Conservation (phyloP, 1,140 invertebrate genomes). For the Latrodectus geometricus region DNA sequence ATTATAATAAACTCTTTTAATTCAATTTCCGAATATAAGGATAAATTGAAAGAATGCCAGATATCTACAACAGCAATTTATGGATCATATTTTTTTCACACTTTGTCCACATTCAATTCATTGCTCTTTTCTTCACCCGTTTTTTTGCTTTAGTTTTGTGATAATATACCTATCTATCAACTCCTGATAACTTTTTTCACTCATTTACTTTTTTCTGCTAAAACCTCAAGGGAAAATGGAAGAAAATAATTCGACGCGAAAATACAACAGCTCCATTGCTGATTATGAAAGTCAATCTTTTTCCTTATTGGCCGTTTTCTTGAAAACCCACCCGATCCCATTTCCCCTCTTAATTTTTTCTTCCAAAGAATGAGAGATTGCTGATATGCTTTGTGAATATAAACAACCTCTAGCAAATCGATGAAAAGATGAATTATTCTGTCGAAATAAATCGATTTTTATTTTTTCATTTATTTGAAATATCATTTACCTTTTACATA, state of each 20-base stretch:
- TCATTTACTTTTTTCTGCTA: background rate
- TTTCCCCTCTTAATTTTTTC: background rate
- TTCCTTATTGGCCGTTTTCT: conserved; percentile 13
- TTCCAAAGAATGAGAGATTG: background rate
- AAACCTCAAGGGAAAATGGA: background rate
- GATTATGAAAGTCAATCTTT: conserved; percentile 44
- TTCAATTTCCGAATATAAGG: no score
- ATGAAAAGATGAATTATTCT: background rate
- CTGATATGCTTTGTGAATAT: background rate
- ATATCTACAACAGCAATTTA: background rate
- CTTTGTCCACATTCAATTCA: background rate
- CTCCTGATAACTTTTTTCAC: background rate
- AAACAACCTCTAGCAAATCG: background rate
- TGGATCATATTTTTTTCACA: background rate
- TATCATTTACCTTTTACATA: no score
- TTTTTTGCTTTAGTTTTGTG: background rate
- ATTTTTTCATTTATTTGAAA: background rate
- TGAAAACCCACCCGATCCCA: background rate
- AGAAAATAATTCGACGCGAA: background rate
- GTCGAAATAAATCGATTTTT: background rate
- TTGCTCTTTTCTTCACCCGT: background rate
- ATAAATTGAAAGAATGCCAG: no score
- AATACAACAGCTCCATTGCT: conserved; percentile 33
- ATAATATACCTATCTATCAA: background rate
- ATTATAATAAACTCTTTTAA: no score